These are phyloP conservation scores for Cremastinae sp. DNA, from an alignment of 2,888 invertebrate genomes.

Conservation along the genomic window DNA sequence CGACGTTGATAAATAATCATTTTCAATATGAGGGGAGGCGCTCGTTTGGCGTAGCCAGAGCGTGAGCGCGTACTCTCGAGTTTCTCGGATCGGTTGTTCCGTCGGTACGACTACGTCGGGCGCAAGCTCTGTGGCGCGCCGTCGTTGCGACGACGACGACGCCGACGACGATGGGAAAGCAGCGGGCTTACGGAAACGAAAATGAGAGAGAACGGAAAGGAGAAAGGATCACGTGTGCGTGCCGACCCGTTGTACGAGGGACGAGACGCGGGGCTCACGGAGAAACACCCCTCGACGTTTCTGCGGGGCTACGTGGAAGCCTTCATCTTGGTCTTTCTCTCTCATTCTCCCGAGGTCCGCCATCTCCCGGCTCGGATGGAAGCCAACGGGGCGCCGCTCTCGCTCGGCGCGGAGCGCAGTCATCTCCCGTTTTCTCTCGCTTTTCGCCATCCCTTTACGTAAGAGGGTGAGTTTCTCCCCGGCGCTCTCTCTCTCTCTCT, in stretches of 20 bases:
- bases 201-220: slow-evolving; percentile 39
- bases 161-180: slow-evolving; percentile 44
- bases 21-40: slow-evolving; percentile 57
- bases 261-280: slow-evolving; percentile 43
- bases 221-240: slow-evolving; percentile 12
- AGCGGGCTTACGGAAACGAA: slow-evolving; percentile 41
- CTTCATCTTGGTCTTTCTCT: slow-evolving; percentile 54
- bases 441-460: slow-evolving; percentile 53
- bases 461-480: slow-evolving; percentile 68
- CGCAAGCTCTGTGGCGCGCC: slow-evolving; percentile 37
- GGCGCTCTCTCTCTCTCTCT: slow-evolving; percentile 54
- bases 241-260: slow-evolving; percentile 13
- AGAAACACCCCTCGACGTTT: slow-evolving; percentile 56
- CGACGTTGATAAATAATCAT: slow-evolving; percentile 55
- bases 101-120: slow-evolving; percentile 55
- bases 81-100: slow-evolving; percentile 11
- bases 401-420: slow-evolving; percentile 29
- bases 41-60: slow-evolving; percentile 51
- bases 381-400: slow-evolving; percentile 47
- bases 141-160: slow-evolving; percentile 26
- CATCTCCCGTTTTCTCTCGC: slow-evolving; percentile 51
- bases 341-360: slow-evolving; percentile 37
- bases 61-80: slow-evolving; percentile 38
- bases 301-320: slow-evolving; percentile 49
- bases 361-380: slow-evolving; percentile 44